phyloP scores from a whole-genome alignment of 2,113 vertebrate genomes.

The Ceyx melanurus region DNA sequence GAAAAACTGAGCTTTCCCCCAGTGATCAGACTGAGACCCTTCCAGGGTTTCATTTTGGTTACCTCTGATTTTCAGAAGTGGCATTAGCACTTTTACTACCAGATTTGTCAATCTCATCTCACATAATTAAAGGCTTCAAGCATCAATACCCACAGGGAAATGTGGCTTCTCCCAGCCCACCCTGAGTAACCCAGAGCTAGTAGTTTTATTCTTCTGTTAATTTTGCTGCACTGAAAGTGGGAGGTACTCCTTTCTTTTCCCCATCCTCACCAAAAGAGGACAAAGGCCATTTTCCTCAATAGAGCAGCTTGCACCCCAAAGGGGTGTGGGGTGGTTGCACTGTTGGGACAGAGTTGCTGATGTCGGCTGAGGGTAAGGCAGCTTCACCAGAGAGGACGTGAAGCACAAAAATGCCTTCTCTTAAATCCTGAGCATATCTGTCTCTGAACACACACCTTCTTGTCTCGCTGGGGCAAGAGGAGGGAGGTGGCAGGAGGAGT shows the following conservation, averaged over 20 bases:
- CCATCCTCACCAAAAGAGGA: fast-evolving
- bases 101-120: neutral
- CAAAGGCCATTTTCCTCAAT: fast-evolving
- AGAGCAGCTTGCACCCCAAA: fast-evolving
- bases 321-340: fast-evolving
- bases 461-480: fast-evolving
- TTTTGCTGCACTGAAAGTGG: neutral
- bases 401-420: neutral
- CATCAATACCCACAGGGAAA: neutral
- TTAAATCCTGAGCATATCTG: neutral
- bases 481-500: neutral
- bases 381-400: neutral
- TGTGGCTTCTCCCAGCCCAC: neutral
- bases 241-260: neutral
- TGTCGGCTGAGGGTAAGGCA: neutral
- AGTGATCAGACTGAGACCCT: neutral
- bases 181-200: neutral
- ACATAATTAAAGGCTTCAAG: neutral
- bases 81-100: neutral
- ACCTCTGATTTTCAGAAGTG: neutral
- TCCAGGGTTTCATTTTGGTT: neutral
- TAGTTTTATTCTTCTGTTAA: neutral
- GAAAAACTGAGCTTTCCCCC: neutral
- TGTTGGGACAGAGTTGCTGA: neutral
- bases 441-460: neutral